Evolutionary conservation across 1,140 invertebrate species (phyloP).

Genomic region (Coelopa frigida): DNA sequence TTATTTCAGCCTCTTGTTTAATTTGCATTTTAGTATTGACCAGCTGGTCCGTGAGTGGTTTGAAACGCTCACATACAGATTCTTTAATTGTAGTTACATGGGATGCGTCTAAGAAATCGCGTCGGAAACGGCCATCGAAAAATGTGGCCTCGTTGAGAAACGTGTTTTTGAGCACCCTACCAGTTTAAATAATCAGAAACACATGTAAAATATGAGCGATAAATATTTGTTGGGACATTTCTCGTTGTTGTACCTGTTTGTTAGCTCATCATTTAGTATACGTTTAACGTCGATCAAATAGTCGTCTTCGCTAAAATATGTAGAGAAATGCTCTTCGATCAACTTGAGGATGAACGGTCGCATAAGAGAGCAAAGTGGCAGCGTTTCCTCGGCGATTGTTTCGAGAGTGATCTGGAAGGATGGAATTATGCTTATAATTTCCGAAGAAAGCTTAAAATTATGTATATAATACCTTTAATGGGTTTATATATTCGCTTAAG

Average conservation of each 20-base stretch:
- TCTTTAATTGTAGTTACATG: too few species aligned
- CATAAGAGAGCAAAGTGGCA: constrained; percentile 6
- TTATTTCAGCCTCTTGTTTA: too few species aligned
- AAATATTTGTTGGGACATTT: neutral
- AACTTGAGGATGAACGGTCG: constrained; percentile 10
- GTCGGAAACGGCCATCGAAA: constrained; percentile 11
- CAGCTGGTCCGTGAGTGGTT: too few species aligned
- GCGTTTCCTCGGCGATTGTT: constrained; percentile 3
- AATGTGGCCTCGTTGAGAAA: constrained; percentile 10
- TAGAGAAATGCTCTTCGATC: constrained; percentile 9
- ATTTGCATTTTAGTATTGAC: too few species aligned
- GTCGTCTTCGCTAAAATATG: neutral
- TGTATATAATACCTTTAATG: constrained; percentile 8
- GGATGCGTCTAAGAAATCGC: neutral
- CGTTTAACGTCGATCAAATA: neutral
- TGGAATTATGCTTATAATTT: neutral
- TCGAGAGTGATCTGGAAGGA: constrained; percentile 11
- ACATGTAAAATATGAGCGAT: neutral
- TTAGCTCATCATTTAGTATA: constrained; percentile 5
- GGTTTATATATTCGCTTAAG: constrained; percentile 5
- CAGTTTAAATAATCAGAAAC: neutral
- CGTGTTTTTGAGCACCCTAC: neutral
- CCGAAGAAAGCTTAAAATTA: neutral
- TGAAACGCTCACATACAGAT: too few species aligned
- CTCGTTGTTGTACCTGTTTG: constrained; percentile 1